Evolutionary conservation across 2,113 vertebrate genomes (phyloP).

Genomic region (Pachyramphus minor): DNA sequence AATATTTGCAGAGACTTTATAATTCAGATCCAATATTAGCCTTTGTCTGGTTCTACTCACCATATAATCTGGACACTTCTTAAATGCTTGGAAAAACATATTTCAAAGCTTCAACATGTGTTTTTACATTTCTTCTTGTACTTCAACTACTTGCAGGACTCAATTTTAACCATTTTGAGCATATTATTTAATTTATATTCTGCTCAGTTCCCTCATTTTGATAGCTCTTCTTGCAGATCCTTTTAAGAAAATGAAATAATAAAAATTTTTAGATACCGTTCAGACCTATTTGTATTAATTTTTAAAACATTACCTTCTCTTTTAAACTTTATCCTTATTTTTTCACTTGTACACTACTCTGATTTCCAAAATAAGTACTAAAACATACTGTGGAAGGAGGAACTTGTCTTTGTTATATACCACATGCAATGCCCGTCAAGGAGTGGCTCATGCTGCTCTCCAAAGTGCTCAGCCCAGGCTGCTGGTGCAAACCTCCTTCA

Average conservation of each 20-base stretch:
- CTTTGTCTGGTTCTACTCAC: background rate
- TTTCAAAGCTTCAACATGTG: background rate
- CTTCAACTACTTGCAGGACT: background rate
- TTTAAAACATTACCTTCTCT: background rate
- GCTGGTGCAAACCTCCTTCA: background rate
- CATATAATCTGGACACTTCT: background rate
- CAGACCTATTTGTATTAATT: background rate
- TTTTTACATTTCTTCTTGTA: background rate
- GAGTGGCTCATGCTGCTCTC: background rate
- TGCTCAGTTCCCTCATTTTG: background rate
- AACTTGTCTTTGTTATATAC: background rate
- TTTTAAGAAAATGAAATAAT: background rate
- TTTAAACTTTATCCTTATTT: background rate
- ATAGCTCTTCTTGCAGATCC: background rate
- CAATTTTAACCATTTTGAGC: background rate
- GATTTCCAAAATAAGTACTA: background rate
- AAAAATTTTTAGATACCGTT: background rate
- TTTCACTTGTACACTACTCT: background rate
- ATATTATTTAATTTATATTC: background rate
- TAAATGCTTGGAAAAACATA: background rate
- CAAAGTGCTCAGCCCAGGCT: background rate
- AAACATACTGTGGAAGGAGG: background rate
- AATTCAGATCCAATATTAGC: background rate
- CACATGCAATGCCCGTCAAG: accelerated
- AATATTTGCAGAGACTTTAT: background rate